These are phyloP conservation scores for Sthenelais limicola DNA, from an alignment of 2,888 invertebrate species.

Conservation along the genomic window DNA sequence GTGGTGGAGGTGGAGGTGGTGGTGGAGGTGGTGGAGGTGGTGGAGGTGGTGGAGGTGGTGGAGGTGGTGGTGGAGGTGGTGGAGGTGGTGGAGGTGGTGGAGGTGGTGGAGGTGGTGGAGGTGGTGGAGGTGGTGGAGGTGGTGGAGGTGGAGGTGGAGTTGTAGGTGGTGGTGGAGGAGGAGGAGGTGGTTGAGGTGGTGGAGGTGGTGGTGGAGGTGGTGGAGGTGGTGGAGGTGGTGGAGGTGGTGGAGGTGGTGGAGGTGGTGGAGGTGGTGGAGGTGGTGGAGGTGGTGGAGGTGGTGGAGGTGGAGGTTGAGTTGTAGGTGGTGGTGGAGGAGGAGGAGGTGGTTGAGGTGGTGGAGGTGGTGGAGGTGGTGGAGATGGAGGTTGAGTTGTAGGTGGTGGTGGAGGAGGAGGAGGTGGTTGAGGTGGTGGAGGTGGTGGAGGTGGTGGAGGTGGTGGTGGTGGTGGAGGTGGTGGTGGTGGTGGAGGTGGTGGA, in stretches of 20 bases:
- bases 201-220: background rate
- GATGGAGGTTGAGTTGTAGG: too few relatives aligned
- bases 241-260: background rate
- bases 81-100: conserved; percentile 1
- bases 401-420: too few relatives aligned
- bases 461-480: conserved; percentile 1
- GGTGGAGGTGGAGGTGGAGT: background rate
- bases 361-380: too few relatives aligned
- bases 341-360: too few relatives aligned
- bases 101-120: background rate
- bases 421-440: too few relatives aligned
- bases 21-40: too few relatives aligned
- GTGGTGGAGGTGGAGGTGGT: too few relatives aligned
- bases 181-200: too few relatives aligned
- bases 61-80: background rate
- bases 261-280: background rate
- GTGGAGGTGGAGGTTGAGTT: background rate
- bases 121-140: conserved; percentile 1
- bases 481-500: conserved; percentile 5
- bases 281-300: too few relatives aligned
- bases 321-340: too few relatives aligned
- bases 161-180: too few relatives aligned
- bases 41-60: background rate
- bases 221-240: background rate
- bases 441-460: background rate